Evolutionary conservation across 2,888 invertebrate genomes (phyloP).

Genomic region (Harpalus rufipes): DNA sequence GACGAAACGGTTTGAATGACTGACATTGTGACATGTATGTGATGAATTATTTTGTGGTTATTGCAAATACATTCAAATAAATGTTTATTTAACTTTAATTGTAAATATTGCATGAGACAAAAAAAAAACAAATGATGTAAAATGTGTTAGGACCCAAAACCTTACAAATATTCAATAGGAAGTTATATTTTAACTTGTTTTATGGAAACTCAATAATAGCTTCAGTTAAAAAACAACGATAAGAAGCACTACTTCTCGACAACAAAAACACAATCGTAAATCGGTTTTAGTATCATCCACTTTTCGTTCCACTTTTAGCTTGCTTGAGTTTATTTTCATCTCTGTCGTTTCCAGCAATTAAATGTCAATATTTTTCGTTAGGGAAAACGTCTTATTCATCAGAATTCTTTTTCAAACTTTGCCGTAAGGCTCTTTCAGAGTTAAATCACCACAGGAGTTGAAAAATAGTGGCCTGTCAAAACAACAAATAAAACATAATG

Average conservation of each 20-base stretch:
- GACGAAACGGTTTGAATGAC: neutral
- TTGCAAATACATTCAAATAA: neutral
- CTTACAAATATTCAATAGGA: no score
- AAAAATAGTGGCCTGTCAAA: neutral
- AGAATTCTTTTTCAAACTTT: slow-evolving; percentile 1
- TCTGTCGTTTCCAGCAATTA: neutral
- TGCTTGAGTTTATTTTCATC: neutral
- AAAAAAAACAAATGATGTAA: no score
- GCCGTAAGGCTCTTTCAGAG: neutral
- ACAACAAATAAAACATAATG: slow-evolving; percentile 19
- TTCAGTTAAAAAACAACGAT: neutral
- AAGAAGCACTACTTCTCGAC: neutral
- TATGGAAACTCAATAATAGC: neutral
- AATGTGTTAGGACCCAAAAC: no score
- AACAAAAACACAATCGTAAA: neutral
- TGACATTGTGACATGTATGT: neutral
- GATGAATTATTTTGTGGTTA: neutral
- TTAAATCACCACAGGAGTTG: neutral
- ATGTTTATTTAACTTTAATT: neutral
- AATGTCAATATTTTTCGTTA: slow-evolving; percentile 2
- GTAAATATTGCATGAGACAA: no score
- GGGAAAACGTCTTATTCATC: neutral
- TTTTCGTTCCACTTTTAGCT: neutral
- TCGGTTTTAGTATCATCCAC: neutral
- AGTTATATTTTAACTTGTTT: neutral